These are phyloP conservation scores for Tragulus kanchil DNA, from an alignment of 2,113 vertebrate genomes.

Conservation along the genomic window DNA sequence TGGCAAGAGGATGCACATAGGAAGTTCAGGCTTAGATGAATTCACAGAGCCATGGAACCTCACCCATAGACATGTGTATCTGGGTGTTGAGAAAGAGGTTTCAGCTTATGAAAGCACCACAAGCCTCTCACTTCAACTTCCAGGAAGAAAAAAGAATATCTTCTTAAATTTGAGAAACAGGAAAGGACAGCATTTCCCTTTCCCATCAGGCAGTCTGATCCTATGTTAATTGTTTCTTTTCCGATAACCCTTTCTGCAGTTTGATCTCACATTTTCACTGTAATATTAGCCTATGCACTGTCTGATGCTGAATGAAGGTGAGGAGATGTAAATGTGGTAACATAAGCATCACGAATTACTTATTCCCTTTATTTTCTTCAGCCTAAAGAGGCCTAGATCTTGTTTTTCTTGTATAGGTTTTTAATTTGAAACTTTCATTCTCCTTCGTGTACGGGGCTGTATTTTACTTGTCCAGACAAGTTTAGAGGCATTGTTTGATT, in stretches of 20 bases:
- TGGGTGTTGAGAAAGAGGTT: neutral
- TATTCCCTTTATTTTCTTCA: conserved; percentile 15
- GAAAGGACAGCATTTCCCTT: neutral
- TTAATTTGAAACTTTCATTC: neutral
- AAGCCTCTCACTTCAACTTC: neutral
- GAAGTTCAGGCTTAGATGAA: neutral
- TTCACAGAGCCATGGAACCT: neutral
- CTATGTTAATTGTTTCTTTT: neutral
- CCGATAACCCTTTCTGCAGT: neutral
- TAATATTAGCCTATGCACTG: neutral
- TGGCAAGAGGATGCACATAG: neutral
- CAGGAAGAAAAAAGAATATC: neutral
- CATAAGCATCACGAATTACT: neutral
- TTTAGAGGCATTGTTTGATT: neutral
- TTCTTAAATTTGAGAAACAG: neutral
- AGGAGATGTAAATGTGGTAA: conserved; percentile 4
- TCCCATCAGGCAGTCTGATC: neutral
- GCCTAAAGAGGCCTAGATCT: neutral
- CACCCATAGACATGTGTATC: neutral
- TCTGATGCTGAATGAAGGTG: neutral
- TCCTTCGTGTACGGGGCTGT: neutral
- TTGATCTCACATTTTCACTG: neutral
- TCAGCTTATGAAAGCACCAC: neutral
- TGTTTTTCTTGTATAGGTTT: neutral
- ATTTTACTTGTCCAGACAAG: neutral